phyloP scores from a whole-genome alignment of 2,888 invertebrate species.

The Lithophane socia region DNA sequence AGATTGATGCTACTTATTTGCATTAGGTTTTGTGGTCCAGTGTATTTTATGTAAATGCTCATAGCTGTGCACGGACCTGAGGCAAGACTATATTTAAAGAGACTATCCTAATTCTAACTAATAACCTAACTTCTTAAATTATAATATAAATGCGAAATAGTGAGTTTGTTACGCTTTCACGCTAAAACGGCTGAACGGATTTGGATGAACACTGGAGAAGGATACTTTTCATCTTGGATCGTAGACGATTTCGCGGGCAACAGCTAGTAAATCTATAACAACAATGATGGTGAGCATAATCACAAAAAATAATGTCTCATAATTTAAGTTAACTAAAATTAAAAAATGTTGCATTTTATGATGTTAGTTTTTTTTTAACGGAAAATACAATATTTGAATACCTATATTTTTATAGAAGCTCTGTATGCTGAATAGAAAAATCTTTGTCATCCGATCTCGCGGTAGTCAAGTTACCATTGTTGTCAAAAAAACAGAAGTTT shows the following conservation, averaged over 20 bases:
- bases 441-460: slow-evolving; percentile 76
- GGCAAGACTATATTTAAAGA: no score
- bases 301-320: neutral
- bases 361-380: neutral
- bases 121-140: no score
- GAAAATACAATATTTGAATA: slow-evolving; percentile 53
- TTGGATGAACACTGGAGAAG: no score
- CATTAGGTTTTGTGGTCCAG: neutral
- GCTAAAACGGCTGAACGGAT: no score
- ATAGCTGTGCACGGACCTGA: no score
- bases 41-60: no score
- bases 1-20: slow-evolving; percentile 7
- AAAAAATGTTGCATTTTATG: neutral
- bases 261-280: neutral
- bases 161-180: no score
- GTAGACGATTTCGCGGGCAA: no score
- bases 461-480: slow-evolving; percentile 83
- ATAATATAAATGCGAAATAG: no score
- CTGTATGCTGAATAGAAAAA: slow-evolving; percentile 63
- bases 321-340: neutral
- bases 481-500: slow-evolving; percentile 77
- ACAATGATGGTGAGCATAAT: neutral
- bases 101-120: no score
- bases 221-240: no score
- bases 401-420: slow-evolving; percentile 36